Base-by-base conservation (phyloP, 2,113 vertebrate species). In the Oncorhynchus clarkii region DNA sequence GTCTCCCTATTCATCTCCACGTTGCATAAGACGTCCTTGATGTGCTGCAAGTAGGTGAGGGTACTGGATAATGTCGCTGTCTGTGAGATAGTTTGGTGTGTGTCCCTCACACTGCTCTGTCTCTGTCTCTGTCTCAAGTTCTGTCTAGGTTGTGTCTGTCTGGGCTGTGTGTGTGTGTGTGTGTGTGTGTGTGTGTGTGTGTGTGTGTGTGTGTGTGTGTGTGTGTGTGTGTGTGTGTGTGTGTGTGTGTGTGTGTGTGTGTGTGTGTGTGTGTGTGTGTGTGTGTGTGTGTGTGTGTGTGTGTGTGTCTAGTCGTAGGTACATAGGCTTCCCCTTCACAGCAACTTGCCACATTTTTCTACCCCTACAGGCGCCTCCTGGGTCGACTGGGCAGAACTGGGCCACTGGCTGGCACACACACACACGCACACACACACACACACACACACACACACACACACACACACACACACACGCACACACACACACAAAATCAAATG, bases 321-420 rank as follows among this genome's bases (percentile, higher is more conserved):
- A 71, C 5, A 20, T 16, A 72, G 62, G 34, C 76, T 73, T 75
- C 9, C 24, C 71, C 73, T 69, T 90, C 82, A 82, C 90, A 91
- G 65, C 68, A 75, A n/a, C 67, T 57, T 77, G 78, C 20, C 76
- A 93, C 86, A 93, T 93, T 93, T 86, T 87, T 86, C 67, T 49
- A 51, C 31, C 72, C 57, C 76, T 82, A 26, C 75, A 86, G 86
- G 72, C 70, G 67, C 84, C 78, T 82, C 76, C 69, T 73, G 67
- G 24, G 24, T 59, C 6, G 62, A 24, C 69, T 77, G 70, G 73
- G 39, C 80, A 45, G 51, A 65, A 66, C 48, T 73, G 5, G 77
- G 59, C 65, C 24, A 67, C 72, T 62, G 24, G 16, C 5, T 29
- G 6, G 76, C 72, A 29, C 27, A 65, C 57, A n/a, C 57, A 64